A percentile compares a stretch with the other conserved stretches of the same genome.
phyloP scores from a whole-genome alignment of 2,797 vertebrate genomes.

The Bryconaethiops microstoma region DNA sequence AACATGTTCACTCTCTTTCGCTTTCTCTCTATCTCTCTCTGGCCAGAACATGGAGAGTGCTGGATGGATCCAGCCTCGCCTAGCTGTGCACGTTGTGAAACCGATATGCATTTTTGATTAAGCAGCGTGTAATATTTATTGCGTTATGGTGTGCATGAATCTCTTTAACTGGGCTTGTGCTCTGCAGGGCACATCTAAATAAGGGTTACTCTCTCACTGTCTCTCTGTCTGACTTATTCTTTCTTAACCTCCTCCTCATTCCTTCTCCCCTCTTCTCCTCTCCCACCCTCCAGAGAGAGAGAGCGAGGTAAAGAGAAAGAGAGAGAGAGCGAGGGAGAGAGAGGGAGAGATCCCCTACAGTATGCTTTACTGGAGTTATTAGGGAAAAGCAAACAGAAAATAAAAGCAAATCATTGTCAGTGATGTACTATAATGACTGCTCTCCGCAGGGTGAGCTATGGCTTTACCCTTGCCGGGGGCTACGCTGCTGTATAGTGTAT shows the following conservation, averaged over 20 bases:
- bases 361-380: conserved; percentile 54
- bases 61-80: background rate
- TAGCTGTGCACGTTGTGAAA: conserved; percentile 42
- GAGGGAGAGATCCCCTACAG: conserved; percentile 44
- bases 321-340: conserved; percentile 28
- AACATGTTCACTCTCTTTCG: conserved; percentile 14
- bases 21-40: conserved; percentile 9
- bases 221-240: conserved; percentile 51
- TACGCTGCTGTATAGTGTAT: conserved; percentile 34
- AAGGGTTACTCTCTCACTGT: conserved; percentile 50
- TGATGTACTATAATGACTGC: conserved; percentile 47
- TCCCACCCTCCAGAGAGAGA: conserved; percentile 18
- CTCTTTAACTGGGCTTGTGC: conserved; percentile 59
- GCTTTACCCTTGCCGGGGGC: conserved; percentile 58
- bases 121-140: conserved; percentile 64
- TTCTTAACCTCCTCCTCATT: conserved; percentile 48
- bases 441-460: conserved; percentile 46
- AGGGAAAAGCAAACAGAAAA: conserved; percentile 57
- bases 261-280: conserved; percentile 20
- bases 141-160: conserved; percentile 55
- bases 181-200: conserved; percentile 62
- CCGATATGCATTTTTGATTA: conserved; percentile 65
- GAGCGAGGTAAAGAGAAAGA: conserved; percentile 30
- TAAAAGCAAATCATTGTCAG: conserved; percentile 59
- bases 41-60: background rate